Evolutionary conservation across 1,140 invertebrate genomes (phyloP).

Genomic region (Onthophagus taurus): DNA sequence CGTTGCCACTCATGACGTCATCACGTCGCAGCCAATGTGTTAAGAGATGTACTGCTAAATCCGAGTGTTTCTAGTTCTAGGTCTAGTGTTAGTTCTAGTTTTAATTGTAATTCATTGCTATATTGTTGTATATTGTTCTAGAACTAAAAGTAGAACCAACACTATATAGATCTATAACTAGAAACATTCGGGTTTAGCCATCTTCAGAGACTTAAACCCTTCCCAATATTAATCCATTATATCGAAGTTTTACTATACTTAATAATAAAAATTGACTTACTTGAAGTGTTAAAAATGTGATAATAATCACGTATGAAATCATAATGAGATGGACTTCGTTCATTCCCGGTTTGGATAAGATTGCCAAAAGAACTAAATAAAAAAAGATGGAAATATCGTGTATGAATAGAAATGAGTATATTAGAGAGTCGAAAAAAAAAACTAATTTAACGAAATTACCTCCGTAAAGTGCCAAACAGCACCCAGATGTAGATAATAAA

Average conservation of each 20-base stretch:
- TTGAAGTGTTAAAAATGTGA: slow-evolving; percentile 51
- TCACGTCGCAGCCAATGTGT: no score
- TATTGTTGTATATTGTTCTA: no score
- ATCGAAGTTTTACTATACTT: neutral
- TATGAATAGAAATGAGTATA: neutral
- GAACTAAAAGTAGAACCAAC: no score
- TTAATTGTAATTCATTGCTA: no score
- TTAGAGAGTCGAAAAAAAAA: neutral
- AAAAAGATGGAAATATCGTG: slow-evolving; percentile 19
- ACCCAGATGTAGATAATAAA: slow-evolving; percentile 32
- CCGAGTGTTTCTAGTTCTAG: no score
- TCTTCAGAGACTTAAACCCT: no score
- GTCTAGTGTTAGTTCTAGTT: no score
- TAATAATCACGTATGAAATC: slow-evolving; percentile 69
- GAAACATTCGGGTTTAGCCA: no score
- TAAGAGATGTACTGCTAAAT: no score
- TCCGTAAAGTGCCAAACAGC: slow-evolving; percentile 34
- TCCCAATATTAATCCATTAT: neutral
- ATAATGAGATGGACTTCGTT: slow-evolving; percentile 79
- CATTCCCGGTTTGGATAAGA: slow-evolving; percentile 70
- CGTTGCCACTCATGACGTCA: no score
- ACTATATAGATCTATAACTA: no score
- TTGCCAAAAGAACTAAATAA: slow-evolving; percentile 58
- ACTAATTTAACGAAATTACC: slow-evolving; percentile 22
- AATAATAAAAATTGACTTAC: slow-evolving; percentile 21